phyloP scores from a whole-genome alignment of 2,888 invertebrate genomes.

The Plagiodera versicolora region DNA sequence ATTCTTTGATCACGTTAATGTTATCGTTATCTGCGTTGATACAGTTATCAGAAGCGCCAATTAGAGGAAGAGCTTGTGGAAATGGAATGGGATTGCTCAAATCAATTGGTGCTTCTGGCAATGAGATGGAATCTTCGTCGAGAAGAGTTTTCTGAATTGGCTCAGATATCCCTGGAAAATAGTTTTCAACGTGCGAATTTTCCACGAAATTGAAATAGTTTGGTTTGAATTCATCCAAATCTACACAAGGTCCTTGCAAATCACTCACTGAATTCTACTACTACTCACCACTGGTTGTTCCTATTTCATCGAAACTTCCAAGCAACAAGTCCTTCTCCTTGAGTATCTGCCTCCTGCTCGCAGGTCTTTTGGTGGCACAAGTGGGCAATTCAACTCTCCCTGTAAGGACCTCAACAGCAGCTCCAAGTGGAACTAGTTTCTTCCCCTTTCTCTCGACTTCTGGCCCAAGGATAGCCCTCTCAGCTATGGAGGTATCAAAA shows the following conservation, averaged over 20 bases:
- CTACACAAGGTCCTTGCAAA: no score
- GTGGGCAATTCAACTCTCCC: conserved; percentile 79
- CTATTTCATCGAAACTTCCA: conserved; percentile 61
- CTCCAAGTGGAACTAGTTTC: conserved; percentile 79
- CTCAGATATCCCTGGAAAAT: conserved; percentile 31
- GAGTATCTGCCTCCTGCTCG: conserved; percentile 55
- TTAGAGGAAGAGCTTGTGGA: conserved; percentile 29
- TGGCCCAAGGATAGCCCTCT: conserved; percentile 77
- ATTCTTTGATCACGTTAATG: conserved; percentile 50
- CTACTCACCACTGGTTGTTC: background rate
- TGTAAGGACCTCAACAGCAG: conserved; percentile 85
- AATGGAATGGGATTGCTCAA: conserved; percentile 63
- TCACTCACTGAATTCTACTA: no score
- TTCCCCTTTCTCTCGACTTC: conserved; percentile 73
- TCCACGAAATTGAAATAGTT: no score
- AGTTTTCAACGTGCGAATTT: no score
- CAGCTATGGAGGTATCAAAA: conserved; percentile 87
- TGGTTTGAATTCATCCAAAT: no score
- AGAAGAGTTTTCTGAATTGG: conserved; percentile 65
- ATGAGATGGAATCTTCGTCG: conserved; percentile 71
- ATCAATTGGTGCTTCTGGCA: conserved; percentile 71
- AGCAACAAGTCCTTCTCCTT: conserved; percentile 68
- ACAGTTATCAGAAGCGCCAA: background rate
- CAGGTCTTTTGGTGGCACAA: conserved; percentile 59
- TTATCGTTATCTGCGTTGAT: conserved; percentile 25